Conservation (phyloP, 2,797 vertebrate species). For the Lemur catta region DNA sequence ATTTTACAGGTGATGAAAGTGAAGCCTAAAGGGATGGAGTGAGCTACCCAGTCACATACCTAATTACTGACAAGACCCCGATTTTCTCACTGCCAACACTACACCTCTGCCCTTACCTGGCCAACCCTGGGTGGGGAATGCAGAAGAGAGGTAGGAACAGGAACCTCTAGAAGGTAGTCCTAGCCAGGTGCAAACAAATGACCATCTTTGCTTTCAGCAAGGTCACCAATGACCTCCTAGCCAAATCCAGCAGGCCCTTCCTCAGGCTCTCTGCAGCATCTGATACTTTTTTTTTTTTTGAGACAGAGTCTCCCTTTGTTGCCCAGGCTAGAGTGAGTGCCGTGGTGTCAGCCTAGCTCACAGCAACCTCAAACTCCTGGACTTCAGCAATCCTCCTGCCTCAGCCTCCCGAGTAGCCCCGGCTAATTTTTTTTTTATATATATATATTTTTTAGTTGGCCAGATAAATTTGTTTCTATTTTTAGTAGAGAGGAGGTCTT, state of each 20-base stretch:
- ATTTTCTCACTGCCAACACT: not conserved
- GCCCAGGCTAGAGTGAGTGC: no score
- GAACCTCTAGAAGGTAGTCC: not conserved
- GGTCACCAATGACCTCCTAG: not conserved
- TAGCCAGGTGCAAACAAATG: not conserved
- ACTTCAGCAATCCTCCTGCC: no score
- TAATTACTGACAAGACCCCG: not conserved
- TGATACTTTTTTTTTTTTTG: rapidly evolving
- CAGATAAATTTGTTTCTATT: no score
- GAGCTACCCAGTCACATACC: not conserved
- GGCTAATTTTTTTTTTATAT: no score
- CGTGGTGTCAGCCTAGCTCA: no score
- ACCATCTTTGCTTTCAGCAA: not conserved
- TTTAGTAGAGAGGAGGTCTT: no score
- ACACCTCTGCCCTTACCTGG: not conserved
- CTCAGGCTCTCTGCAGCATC: not conserved
- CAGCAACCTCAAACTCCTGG: no score
- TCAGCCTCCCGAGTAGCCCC: no score
- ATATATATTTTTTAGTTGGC: no score
- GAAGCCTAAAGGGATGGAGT: no score
- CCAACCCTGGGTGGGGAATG: not conserved
- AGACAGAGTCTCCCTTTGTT: no score
- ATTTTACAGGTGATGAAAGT: not conserved
- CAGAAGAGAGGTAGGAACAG: not conserved
- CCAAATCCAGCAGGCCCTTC: not conserved